phyloP scores from a whole-genome alignment of 2,113 vertebrate species.

The Oriolus oriolus region DNA sequence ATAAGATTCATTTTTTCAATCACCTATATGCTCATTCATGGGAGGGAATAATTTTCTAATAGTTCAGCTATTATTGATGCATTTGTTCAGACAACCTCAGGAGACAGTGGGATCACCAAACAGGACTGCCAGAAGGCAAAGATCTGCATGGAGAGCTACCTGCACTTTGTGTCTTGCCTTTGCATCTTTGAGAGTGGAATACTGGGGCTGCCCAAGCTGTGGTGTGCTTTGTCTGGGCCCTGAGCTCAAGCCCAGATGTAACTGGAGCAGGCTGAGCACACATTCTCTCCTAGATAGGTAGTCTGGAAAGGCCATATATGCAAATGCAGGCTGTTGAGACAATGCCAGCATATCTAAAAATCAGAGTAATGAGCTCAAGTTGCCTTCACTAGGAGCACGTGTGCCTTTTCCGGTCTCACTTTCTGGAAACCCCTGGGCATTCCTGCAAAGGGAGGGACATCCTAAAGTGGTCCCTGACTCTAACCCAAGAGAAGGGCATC shows the following conservation, averaged over 20 bases:
- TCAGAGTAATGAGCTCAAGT: slow-evolving; percentile 36
- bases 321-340: slow-evolving; percentile 19
- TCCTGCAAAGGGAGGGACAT: not conserved
- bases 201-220: not conserved
- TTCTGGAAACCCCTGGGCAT: not conserved
- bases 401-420: not conserved
- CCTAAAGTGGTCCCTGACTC: not conserved
- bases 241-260: not conserved
- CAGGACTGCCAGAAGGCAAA: not conserved
- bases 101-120: not conserved
- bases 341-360: slow-evolving; percentile 3
- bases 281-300: not conserved
- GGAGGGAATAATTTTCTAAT: not conserved
- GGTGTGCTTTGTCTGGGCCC: not conserved
- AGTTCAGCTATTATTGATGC: not conserved
- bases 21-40: not conserved
- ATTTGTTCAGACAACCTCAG: not conserved
- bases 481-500: not conserved
- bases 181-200: not conserved
- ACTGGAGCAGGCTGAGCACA: not conserved
- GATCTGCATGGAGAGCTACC: not conserved
- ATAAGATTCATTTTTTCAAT: not conserved
- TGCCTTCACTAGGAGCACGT: not conserved
- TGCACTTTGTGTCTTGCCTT: not conserved
- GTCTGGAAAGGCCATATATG: slow-evolving; percentile 9